Conservation (phyloP, 2,797 vertebrate species). For the Anabacerthia variegaticeps region DNA sequence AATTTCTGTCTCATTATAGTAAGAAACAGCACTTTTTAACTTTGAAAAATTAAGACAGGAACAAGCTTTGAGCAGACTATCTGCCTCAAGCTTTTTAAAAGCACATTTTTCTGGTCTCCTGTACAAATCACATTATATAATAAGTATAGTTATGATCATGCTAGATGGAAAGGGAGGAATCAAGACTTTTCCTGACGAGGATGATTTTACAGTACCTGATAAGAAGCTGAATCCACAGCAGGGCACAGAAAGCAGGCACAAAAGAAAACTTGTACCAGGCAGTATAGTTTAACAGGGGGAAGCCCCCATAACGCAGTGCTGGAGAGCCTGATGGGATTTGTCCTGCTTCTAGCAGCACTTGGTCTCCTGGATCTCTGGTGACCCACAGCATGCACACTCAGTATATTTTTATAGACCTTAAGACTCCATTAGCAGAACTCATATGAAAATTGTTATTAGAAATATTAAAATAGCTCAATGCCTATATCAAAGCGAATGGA, state of each 20-base stretch:
- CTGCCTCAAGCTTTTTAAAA: not conserved
- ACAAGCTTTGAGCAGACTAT: not conserved
- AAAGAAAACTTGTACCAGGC: not conserved
- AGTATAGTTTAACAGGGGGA: not conserved
- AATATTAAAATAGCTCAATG: not conserved
- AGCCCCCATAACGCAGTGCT: not conserved
- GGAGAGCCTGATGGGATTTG: not conserved
- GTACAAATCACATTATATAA: not conserved
- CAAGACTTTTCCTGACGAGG: not conserved
- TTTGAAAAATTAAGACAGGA: not conserved
- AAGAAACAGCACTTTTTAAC: not conserved
- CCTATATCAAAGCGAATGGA: not conserved
- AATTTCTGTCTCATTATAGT: not conserved
- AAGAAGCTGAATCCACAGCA: not conserved
- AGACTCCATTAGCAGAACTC: not conserved
- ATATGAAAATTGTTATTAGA: not conserved
- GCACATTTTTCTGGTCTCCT: not conserved
- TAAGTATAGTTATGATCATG: not conserved
- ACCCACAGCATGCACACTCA: too few species aligned
- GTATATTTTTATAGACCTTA: not conserved
- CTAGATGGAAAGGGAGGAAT: not conserved
- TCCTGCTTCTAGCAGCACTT: not conserved
- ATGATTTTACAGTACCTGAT: not conserved
- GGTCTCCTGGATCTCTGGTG: accelerated
- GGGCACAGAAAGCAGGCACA: not conserved